Base-by-base conservation (phyloP, 2,888 invertebrate genomes). In the Macrophya alboannulata region DNA sequence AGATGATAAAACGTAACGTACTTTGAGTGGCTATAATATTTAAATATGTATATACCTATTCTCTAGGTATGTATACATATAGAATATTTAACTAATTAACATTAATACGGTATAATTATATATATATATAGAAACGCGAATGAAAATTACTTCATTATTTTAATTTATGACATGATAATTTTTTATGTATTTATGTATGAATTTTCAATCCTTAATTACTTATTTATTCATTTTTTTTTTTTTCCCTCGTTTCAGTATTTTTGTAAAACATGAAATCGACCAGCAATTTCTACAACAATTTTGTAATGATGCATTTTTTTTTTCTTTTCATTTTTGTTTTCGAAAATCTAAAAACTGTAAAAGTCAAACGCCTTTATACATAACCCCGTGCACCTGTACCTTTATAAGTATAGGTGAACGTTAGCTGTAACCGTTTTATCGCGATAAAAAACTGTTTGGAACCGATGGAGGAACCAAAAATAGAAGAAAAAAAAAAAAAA, bases 201-300 rank as follows among this genome's bases (percentile, higher is more conserved):
- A 62, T 25, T 25, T 25, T 12, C 31, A 31, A 31, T 31, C 3
- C 3, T 31, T 31, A 31, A 31, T 31, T 31, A 31, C 31, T 31
- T 31, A 31, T 31, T 31, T 31, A 2, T 84, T 85, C 83, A 84
- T 86, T 81, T 82, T 84, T 85, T 84, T 83, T 55, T 62, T 25
- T 17, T 51, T 51, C 5, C 0, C 6, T 51, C 17, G 8, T 55
- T 51, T n/a, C 8, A 0, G 17, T n/a, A n/a, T 55, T 1, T 55
- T 55, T 55, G n/a, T n/a, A 55, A 55, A 55, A 55, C n/a, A 55
- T n/a, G 62, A 62, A 81, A 81, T 81, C 15, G 81, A 81, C 81
- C 81, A 81, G 81, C 81, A 43, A 62, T 81, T 81, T 81, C 62
- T 10, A 25, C 59, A 40, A 81, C 62, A 43, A 62, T 25, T 15